These are phyloP conservation scores for Oasisia sp. DNA, from an alignment of 2,888 invertebrate species.

Conservation along the genomic window DNA sequence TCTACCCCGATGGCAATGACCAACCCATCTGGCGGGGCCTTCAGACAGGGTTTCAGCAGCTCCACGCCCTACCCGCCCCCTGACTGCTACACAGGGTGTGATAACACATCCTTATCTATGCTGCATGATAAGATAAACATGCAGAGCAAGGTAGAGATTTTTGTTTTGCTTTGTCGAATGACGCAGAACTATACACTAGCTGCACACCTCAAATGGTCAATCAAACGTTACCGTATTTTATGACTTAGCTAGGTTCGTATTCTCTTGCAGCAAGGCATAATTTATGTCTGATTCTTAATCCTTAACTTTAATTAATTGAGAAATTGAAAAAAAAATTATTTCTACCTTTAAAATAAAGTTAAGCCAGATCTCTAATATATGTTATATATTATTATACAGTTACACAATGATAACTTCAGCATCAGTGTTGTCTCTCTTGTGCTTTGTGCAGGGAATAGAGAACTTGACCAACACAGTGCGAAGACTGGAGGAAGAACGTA, in stretches of 20 bases:
- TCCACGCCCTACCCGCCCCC: background rate
- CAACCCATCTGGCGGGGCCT: background rate
- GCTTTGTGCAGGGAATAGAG: background rate
- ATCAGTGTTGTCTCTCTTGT: background rate
- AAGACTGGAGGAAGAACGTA: background rate
- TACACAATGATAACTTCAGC: background rate
- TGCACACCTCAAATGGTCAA: too few species aligned
- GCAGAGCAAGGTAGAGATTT: background rate
- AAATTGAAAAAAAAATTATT: background rate
- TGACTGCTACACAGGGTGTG: background rate
- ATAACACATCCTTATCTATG: slow-evolving; percentile 20
- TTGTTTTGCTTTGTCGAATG: background rate
- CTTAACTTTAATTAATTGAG: background rate
- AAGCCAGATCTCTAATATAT: background rate
- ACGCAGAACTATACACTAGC: too few species aligned
- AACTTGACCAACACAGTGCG: slow-evolving; percentile 1
- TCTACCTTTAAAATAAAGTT: background rate
- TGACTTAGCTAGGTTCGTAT: too few species aligned
- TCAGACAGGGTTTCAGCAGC: slow-evolving; percentile 2
- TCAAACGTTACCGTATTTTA: too few species aligned
- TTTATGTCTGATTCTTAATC: background rate
- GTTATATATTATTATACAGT: background rate
- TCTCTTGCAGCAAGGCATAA: background rate
- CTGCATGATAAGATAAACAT: slow-evolving; percentile 13
- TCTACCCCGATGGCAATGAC: background rate